phyloP scores from a whole-genome alignment of 2,888 invertebrate genomes.

The Pristionchus fissidentatus region DNA sequence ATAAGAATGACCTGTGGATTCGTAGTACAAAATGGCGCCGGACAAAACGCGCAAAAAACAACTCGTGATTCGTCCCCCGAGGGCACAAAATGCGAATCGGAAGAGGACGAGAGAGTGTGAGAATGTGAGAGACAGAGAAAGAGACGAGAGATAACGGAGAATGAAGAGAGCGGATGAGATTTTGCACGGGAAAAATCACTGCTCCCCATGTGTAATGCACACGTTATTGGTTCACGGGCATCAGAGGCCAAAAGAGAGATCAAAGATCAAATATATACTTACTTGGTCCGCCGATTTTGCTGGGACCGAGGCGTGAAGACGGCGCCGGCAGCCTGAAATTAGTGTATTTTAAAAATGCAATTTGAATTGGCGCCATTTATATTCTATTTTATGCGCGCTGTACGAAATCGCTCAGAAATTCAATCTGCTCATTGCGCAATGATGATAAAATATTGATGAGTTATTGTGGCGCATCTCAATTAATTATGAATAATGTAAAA shows the following conservation, averaged over 20 bases:
- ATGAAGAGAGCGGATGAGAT: not conserved
- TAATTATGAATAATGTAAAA: constrained; percentile 14
- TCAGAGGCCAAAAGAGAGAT: too few species aligned
- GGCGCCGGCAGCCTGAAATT: constrained; percentile 35
- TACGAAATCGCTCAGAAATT: constrained; percentile 12
- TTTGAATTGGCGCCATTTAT: not conserved
- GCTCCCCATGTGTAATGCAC: constrained; percentile 11
- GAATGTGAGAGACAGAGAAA: not conserved
- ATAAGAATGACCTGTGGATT: not conserved
- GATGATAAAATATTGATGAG: too few species aligned
- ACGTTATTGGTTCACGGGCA: not conserved
- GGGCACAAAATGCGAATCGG: constrained; percentile 33
- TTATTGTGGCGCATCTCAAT: not conserved
- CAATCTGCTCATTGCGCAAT: too few species aligned
- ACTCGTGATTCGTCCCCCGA: constrained; percentile 8
- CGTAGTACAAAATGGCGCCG: not conserved
- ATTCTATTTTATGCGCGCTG: too few species aligned
- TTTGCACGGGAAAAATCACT: not conserved
- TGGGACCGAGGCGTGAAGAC: not conserved
- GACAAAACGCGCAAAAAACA: not conserved
- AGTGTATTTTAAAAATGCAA: not conserved
- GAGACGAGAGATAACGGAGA: not conserved
- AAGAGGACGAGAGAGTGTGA: not conserved
- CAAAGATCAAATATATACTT: constrained; percentile 9
- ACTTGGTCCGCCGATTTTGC: constrained; percentile 7